Conservation (phyloP, 2,113 vertebrate species). For the Pyrgilauda ruficollis region DNA sequence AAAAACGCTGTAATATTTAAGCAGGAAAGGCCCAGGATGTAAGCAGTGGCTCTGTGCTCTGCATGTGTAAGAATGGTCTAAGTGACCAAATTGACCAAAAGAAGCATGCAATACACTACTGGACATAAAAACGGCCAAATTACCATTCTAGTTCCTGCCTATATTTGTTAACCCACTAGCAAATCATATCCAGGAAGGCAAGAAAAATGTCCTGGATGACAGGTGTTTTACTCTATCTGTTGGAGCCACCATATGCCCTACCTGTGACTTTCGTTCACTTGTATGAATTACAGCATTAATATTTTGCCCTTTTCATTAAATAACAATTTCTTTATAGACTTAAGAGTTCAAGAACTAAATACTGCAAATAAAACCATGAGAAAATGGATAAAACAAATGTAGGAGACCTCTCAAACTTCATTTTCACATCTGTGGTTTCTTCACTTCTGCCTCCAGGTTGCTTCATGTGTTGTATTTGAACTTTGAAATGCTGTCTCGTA, state of each 20-base stretch:
- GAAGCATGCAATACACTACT: not conserved
- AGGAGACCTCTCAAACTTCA: not conserved
- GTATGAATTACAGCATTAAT: not conserved
- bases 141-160: not conserved
- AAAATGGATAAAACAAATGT: not conserved
- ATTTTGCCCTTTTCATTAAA: not conserved
- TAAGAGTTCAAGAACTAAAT: not conserved
- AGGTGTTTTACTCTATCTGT: not conserved
- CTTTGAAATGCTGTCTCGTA: not conserved
- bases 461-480: not conserved
- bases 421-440: not conserved
- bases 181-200: not conserved
- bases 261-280: not conserved
- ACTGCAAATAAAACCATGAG: not conserved
- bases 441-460: not conserved
- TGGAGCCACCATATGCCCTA: not conserved
- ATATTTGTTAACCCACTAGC: not conserved
- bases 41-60: not conserved
- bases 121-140: not conserved
- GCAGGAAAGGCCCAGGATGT: not conserved
- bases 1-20: not conserved
- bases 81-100: not conserved
- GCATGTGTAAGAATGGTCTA: not conserved
- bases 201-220: not conserved
- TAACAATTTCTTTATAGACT: not conserved